Conservation (phyloP, 2,113 vertebrate species). For the Camarhynchus parvulus region DNA sequence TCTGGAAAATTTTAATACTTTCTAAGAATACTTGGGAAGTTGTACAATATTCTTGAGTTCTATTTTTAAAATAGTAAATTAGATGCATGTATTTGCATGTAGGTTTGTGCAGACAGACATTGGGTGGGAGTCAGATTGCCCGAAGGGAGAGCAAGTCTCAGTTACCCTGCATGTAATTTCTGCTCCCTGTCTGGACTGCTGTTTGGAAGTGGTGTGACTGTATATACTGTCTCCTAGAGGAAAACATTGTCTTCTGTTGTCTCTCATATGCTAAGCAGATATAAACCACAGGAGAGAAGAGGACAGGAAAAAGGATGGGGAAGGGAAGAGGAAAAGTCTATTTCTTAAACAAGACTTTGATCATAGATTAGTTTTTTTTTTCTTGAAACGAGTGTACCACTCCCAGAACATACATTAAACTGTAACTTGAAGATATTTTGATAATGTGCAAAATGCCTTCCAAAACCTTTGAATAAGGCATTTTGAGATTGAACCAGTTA, state of each 20-base stretch:
- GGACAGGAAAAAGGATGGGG: neutral
- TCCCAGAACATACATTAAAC: neutral
- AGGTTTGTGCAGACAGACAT: neutral
- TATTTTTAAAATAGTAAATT: neutral
- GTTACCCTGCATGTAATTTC: neutral
- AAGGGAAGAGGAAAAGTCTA: neutral
- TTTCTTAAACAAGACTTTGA: neutral
- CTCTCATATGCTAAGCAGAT: neutral
- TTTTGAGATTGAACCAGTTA: neutral
- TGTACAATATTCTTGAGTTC: neutral
- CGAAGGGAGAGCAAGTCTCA: neutral
- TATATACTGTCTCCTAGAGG: neutral
- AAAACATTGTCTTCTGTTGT: neutral
- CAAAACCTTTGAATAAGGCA: neutral
- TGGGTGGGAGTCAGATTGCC: neutral
- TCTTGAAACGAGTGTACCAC: neutral
- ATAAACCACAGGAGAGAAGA: neutral
- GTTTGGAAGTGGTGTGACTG: neutral
- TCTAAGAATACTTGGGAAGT: neutral
- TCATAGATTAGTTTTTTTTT: neutral
- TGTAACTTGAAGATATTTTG: neutral
- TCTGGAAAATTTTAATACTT: neutral
- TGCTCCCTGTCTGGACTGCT: neutral
- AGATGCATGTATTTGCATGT: neutral
- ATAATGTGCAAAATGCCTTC: neutral